Evolutionary conservation across 2,888 invertebrate species (phyloP), one percentile per base, ranked within the genome.

Genomic region (Lottia gigantea): DNA sequence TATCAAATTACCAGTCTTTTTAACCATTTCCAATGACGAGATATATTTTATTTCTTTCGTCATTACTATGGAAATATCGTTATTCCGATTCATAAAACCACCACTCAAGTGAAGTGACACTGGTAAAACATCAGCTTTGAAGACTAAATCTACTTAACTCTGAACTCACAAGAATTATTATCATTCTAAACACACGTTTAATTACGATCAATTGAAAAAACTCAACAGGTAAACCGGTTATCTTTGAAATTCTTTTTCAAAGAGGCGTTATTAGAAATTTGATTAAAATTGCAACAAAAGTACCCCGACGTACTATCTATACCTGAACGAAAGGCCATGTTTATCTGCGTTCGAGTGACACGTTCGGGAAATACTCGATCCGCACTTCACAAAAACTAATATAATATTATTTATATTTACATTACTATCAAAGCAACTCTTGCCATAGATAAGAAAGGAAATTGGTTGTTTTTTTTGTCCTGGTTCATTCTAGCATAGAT

Each of bases 201-300:
- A 55, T 23, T 23, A 23, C 19, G 14, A 55, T 55, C 55, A 19
- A 55, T 55, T 55, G 23, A 55, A 23, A 55, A 55, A 55, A 55
- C 55, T 19, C 19, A 23, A 23, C 11, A 55, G 19, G 19, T 23
- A 23, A 55, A 55, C 23, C 55, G 55, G 55, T 55, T 23, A 23
- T 55, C 55, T 55, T 55, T 55, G 12, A 55, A 23, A 19, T 55
- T 55, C 11, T 0, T 11, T 23, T 55, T 55, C 23, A 55, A 23
- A 23, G 14, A 23, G 55, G 23, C 15, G 23, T 19, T 55, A 55
- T 23, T 23, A 55, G 15, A 55, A 55, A 12, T 16, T 11, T 55
- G 55, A 55, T 55, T 55, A 55, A 55, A 55, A 55, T 55, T 55
- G 8, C 23, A 23, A 55, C 55, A 55, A 55, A 55, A 55, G 55